Conservation (phyloP, 2,888 invertebrate genomes). For the Junonia oenone region DNA sequence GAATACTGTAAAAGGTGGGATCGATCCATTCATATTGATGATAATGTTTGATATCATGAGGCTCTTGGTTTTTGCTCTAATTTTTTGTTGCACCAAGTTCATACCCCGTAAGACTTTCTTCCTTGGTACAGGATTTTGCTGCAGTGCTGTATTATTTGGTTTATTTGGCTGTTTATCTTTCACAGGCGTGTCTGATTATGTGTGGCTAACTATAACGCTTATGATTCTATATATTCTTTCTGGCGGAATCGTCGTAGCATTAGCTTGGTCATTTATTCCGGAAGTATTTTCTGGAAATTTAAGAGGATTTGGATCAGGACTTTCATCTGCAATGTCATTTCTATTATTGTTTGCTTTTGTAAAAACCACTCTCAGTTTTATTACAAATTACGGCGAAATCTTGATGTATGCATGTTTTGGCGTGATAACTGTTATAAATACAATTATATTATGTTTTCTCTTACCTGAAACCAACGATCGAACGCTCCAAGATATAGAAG, state of each 20-base stretch:
- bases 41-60: conserved; percentile 43
- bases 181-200: conserved; percentile 32
- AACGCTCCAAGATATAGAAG: conserved; percentile 85
- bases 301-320: conserved; percentile 49
- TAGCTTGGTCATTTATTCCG: conserved; percentile 48
- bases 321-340: conserved; percentile 42
- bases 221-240: conserved; percentile 40
- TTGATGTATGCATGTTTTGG: conserved; percentile 43
- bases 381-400: conserved; percentile 36
- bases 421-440: conserved; percentile 34
- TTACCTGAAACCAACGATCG: conserved; percentile 68
- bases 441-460: conserved; percentile 38
- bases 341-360: conserved; percentile 44
- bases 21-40: conserved; percentile 45
- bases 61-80: conserved; percentile 27
- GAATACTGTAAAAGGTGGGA: conserved; percentile 40
- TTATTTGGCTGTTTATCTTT: conserved; percentile 30
- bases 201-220: conserved; percentile 40
- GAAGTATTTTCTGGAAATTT: conserved; percentile 49
- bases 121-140: conserved; percentile 34
- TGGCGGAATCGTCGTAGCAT: conserved; percentile 37
- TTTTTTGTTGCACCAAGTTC: conserved; percentile 39
- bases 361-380: conserved; percentile 44
- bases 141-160: conserved; percentile 32
- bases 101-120: conserved; percentile 41